Evolutionary conservation across 2,113 vertebrate species (phyloP), one percentile per base, ranked within the genome.

Genomic region (Agapornis roseicollis): DNA sequence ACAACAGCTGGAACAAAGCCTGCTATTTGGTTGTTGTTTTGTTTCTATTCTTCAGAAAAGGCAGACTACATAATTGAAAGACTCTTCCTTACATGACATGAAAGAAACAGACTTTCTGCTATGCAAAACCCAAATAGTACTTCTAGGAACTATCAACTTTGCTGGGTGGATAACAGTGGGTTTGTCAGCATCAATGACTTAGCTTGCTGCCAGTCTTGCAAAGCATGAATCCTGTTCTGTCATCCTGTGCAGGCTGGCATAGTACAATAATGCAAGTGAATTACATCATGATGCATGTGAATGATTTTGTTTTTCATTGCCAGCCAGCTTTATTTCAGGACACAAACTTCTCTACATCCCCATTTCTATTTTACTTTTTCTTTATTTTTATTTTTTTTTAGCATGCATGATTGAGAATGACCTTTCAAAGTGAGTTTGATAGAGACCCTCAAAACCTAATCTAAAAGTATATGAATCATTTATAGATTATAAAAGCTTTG

Each of bases 141-240:
- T 55, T 72, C 22, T n/a, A 24, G 46, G 58, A 80, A 52, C 8
- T 33, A 28, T 6, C 6, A 71, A 11, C 15, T 69, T 42, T 88
- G 2, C 7, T 55, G 23, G 2, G 3, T 46, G 7, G 24, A 9
- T 65, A 60, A 44, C 2, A 2, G 2, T 47, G 19, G 2, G 7
- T 37, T 74, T 70, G 41, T 39, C n/a, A 88, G 28, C 5, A 33
- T 7, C 27, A 79, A 8, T 0, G 2, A 2, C 4, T 58, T 52
- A n/a, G 10, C 58, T 66, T 85, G n/a, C 13, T 46, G 3, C 3
- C 49, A 14, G 7, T 18, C 10, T 35, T 68, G 11, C n/a, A 76
- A 88, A 10, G 12, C 13, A 68, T 5, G 4, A 74, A 44, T 22
- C 11, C 7, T 71, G 2, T 63, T 81, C 33, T 44, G 25, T 58